Base-by-base conservation (phyloP, 2,888 invertebrate genomes). In the Arrhopalites spinosus region DNA sequence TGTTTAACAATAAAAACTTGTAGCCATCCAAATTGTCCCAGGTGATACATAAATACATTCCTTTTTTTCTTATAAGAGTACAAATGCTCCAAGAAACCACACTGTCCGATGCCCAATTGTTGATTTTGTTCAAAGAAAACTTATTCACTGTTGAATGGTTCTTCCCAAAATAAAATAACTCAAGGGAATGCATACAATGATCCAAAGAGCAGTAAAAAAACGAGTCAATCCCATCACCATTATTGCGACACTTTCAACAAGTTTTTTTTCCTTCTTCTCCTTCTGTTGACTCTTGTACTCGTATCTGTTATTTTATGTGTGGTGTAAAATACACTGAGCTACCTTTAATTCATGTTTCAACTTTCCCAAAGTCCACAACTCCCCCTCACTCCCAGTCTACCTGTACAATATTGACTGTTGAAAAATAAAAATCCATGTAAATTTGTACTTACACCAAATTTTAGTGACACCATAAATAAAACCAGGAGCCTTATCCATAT, bases 61-160 rank as follows among this genome's bases (percentile, higher is more conserved):
- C 45, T 66, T 30, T 70, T 68, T 68, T 71, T 71, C 36, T 43
- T 7, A 36, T 7, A 36, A 36, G 11, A 43, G 20, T 66, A 8
- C 20, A n/a, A 13, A 66, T 29, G 13, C 20, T 23, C 45, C 56
- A 59, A 43, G 59, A 71, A 71, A 71, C 71, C 71, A 71, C 71
- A 71, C 43, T 71, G 59, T 59, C 59, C 53, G 71, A 53, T 69
- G 69, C 69, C 66, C 69, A 69, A 69, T 69, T 69, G 69, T 69
- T 15, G 20, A 56, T n/a, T n/a, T 70, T 50, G 23, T 25, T 56
- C 56, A 8, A 2, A 53, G 50, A 23, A 71, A 59, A 43, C 23
- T 71, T 56, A 20, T 71, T 61, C 59, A 30, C 70, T 47, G 36
- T 43, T 66, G 8, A 36, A 63, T 66, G 25, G 47, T 25, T 45